phyloP scores from a whole-genome alignment of 1,140 invertebrate species.

The Colletes latitarsis region DNA sequence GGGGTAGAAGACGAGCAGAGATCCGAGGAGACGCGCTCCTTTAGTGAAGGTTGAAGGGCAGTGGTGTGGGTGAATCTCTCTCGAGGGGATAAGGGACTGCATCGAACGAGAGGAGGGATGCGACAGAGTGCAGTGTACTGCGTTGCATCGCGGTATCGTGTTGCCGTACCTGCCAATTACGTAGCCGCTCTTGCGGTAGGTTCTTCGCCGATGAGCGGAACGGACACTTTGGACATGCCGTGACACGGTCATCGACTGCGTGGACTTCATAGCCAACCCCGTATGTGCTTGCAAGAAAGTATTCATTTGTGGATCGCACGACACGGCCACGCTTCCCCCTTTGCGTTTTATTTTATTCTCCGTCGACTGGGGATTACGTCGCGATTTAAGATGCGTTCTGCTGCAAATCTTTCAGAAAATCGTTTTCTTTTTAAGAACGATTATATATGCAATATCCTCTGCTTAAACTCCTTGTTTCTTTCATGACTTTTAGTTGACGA shows the following conservation, averaged over 20 bases:
- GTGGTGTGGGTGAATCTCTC: conserved; percentile 47
- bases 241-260: conserved; percentile 62
- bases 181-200: conserved; percentile 68
- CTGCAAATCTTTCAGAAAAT: neutral
- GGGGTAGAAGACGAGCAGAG: conserved; percentile 44
- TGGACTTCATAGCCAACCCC: conserved; percentile 30
- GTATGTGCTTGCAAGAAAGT: neutral
- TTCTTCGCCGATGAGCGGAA: conserved; percentile 53
- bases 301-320: conserved; percentile 14
- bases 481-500: no score
- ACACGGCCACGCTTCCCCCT: neutral
- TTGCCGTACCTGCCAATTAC: conserved; percentile 74
- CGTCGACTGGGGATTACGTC: neutral
- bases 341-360: neutral
- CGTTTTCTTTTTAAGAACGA: no score
- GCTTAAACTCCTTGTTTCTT: no score
- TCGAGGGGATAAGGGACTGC: conserved; percentile 18
- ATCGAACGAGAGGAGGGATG: conserved; percentile 43
- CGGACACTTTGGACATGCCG: conserved; percentile 53
- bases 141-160: conserved; percentile 63
- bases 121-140: conserved; percentile 51
- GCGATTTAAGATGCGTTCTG: neutral
- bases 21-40: conserved; percentile 51
- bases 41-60: conserved; percentile 50
- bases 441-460: no score